Evolutionary conservation across 2,888 invertebrate genomes (phyloP), one percentile per base, ranked within the genome.

Genomic region (Busseola fusca): DNA sequence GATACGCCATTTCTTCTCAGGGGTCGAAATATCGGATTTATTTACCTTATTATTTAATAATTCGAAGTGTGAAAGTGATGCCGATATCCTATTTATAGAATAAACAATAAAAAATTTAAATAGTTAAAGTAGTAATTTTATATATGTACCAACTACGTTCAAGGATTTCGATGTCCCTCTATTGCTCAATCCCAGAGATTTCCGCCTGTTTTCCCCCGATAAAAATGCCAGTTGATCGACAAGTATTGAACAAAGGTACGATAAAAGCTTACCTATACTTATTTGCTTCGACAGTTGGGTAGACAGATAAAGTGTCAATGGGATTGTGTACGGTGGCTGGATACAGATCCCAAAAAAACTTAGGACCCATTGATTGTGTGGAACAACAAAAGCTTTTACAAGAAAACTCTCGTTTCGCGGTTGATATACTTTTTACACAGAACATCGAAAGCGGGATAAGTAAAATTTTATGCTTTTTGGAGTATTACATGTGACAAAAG

Each of bases 261-360:
- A 75, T 72, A 82, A 77, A 84, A 84, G 78, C 80, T 69, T 71
- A 78, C 72, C 63, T 75, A 80, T 71, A 82, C 77, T 81, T 64
- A 82, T 80, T 81, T 64, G 58, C 50, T 77, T 67, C 75, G 82
- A 80, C 80, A 77, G 77, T 74, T 80, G 77, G 66, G 74, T 75
- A 74, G 80, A 83, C 77, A 80, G 77, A 77, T 84, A 84, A 82
- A 80, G 83, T 83, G 83, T 83, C 80, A 80, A 82, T 75, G 75
- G 67, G 71, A 83, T 83, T 75, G 77, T 75, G 73, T 66, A 72
- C 80, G 81, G 79, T 76, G 78, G 69, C 74, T 77, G 71, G 74
- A 42, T 66, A 74, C 79, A 37, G 54, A 70, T 56, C 59, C 69
- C 56, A 72, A 80, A 77, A 78, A 82, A 76, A 72, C 69, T 76